Base-by-base conservation (phyloP, 2,888 invertebrate genomes). In the Dasypogon diadema region DNA sequence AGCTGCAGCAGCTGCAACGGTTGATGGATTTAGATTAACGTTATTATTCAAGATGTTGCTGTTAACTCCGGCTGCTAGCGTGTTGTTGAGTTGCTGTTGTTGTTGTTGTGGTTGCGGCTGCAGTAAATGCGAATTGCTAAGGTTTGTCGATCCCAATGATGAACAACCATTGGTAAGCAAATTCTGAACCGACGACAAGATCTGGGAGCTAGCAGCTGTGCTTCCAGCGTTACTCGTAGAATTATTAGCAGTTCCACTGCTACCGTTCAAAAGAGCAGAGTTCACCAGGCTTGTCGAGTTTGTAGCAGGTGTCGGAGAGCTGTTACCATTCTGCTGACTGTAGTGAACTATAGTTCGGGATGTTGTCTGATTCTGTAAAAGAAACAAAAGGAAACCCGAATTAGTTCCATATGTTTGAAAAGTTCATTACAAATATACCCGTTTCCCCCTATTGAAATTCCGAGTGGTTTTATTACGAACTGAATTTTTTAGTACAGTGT, bases 351-450 rank as follows among this genome's bases (percentile, higher is more conserved):
- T 73, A 55, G 78, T 77, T 56, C 79, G 77, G 48, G 80, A 79
- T 26, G 80, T 77, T 63, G 78, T 75, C 77, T 80, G 80, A 79
- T 79, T 80, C 79, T 79, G 77, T n/a, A 79, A 79, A 65, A 37
- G 30, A 30, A 30, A 5, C 8, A 30, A 8, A 30, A 30, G 30
- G 8, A 30, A 30, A 30, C 30, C 3, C 30, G 8, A 30, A 30
- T 30, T 30, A 30, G 30, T 30, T 30, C 8, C 8, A 30, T 60
- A 73, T 42, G 42, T 42, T 8, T 2, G 6, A 12, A 12, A 42
- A 42, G 12, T 42, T 42, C n/a, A 1, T 42, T 5, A 30, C 8
- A 12, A 42, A 1, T 12, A 42, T 42, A 42, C 42, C 42, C 42
- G 6, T 42, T 42, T 42, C 48, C 74, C 58, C 34, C 26, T 34